Evolutionary conservation across 2,797 vertebrate genomes (phyloP), one percentile per base, ranked within the genome.

Genomic region (Lithobates sylvaticus): DNA sequence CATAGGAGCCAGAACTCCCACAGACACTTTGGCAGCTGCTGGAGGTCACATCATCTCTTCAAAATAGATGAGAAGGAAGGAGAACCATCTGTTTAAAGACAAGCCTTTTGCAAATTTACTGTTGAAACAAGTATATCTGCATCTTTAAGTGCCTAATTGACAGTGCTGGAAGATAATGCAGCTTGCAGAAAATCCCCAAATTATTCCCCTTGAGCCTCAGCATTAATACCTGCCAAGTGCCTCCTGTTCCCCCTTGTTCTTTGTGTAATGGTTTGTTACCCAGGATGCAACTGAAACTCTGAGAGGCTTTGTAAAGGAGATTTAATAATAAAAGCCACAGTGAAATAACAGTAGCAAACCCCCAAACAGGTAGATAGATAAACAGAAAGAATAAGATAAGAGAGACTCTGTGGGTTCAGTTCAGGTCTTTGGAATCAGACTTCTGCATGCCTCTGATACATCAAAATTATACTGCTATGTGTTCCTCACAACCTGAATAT

Each of bases 201-300:
- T 83, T 85, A 77, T 88, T 88, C 85, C 81, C 84, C 88, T 81
- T 86, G 76, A 86, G 82, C 70, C 50, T 13, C 21, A 64, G 54
- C 61, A 88, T 89, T 90, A 89, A 88, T 90, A 86, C 69, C 88
- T 89, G 86, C 84, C 78, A 87, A 85, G 76, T 27, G 32, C 67
- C 84, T 83, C 88, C 86, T 86, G 65, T 26, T 34, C 73, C 76
- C 23, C 80, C 61, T 71, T 75, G 73, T 83, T 86, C 29, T 78
- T 68, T 78, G 39, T n/a, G 16, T 68, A 75, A 82, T 47, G 26
- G 50, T 42, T 70, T 76, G 42, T 42, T 58, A 81, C 10, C 16
- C 42, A 75, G n/a, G 39, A 54, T 76, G n/a, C 16, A 67, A 65
- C 0, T 71, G 69, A 1, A 65, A 54, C 61, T 80, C 78, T 34